phyloP scores from a whole-genome alignment of 2,797 vertebrate genomes.

The Spheniscus humboldti region DNA sequence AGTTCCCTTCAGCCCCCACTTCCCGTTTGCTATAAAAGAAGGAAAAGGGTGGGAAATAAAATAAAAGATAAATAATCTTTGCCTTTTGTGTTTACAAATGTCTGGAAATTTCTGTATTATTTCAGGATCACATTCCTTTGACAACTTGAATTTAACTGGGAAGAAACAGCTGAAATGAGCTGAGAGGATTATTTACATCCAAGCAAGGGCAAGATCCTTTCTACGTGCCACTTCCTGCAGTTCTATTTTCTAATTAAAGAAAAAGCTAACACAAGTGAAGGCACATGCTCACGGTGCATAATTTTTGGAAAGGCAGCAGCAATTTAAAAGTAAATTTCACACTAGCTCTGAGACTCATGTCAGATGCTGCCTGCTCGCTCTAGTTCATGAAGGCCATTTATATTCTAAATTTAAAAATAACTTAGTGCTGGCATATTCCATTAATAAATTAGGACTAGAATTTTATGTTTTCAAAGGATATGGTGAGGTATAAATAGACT shows the following conservation, averaged over 20 bases:
- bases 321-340: conserved; percentile 75
- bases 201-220: conserved; percentile 42
- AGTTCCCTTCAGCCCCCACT: background rate
- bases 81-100: background rate
- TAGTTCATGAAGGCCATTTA: conserved; percentile 76
- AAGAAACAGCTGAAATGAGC: conserved; percentile 48
- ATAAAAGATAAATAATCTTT: background rate
- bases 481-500: conserved; percentile 56
- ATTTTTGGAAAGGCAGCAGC: conserved; percentile 70
- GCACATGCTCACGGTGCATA: conserved; percentile 72
- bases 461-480: conserved; percentile 64
- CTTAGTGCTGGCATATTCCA: conserved; percentile 65
- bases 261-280: conserved; percentile 59
- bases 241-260: conserved; percentile 73
- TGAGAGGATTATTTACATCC: conserved; percentile 53
- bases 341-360: conserved; percentile 70
- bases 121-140: background rate
- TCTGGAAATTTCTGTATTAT: background rate
- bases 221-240: conserved; percentile 31
- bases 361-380: conserved; percentile 68
- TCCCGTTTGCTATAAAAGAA: background rate
- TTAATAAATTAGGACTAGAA: conserved; percentile 71
- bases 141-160: background rate
- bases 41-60: background rate
- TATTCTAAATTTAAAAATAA: conserved; percentile 73